Evolutionary conservation across 2,888 invertebrate species (phyloP).

Genomic region (Cerastis leucographa): DNA sequence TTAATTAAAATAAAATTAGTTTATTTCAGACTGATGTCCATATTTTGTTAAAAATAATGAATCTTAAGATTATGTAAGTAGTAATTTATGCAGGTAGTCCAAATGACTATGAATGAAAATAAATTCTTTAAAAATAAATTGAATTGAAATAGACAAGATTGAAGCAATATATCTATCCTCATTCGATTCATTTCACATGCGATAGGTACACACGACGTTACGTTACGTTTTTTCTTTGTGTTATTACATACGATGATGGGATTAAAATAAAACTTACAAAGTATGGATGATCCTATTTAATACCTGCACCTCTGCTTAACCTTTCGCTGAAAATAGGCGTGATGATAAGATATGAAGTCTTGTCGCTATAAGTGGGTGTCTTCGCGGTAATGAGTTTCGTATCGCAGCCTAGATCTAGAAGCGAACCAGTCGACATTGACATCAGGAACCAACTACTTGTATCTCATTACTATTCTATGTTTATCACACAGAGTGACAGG

Average conservation of each 20-base stretch:
- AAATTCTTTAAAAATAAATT: too few relatives aligned
- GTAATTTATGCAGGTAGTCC: too few relatives aligned
- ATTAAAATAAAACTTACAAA: neutral
- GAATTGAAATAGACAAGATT: too few relatives aligned
- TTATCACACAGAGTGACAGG: neutral
- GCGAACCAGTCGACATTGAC: slow-evolving; percentile 36
- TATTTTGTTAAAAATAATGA: too few relatives aligned
- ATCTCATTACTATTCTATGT: slow-evolving; percentile 17
- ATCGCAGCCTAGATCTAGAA: slow-evolving; percentile 14
- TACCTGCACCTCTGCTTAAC: neutral
- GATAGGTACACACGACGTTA: too few relatives aligned
- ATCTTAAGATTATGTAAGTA: too few relatives aligned
- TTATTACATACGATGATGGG: neutral
- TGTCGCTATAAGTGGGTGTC: too few relatives aligned
- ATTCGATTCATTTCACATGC: too few relatives aligned
- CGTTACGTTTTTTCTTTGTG: too few relatives aligned
- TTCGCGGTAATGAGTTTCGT: neutral
- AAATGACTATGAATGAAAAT: too few relatives aligned
- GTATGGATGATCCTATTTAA: neutral
- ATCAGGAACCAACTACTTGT: neutral
- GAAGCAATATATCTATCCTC: neutral
- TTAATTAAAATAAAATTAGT: too few relatives aligned
- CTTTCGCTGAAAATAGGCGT: neutral
- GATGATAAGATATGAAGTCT: neutral
- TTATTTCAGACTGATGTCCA: too few relatives aligned